phyloP scores from a whole-genome alignment of 2,888 invertebrate genomes.

The Drosophila siamana region DNA sequence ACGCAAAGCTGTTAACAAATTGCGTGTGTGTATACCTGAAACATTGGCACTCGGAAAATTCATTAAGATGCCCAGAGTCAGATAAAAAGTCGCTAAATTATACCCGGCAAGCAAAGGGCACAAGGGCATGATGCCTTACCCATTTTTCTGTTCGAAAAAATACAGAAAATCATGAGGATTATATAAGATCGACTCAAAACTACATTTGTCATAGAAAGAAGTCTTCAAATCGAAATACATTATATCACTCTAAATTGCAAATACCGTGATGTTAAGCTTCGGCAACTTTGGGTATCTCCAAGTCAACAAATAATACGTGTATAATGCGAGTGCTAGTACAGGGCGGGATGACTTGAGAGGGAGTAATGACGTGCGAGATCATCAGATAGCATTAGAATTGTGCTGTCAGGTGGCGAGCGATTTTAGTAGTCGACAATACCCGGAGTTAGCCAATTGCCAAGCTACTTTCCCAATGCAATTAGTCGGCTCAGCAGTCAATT shows the following conservation, averaged over 20 bases:
- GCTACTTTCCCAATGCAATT: slow-evolving; percentile 46
- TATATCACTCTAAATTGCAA: no score
- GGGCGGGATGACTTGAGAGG: neutral
- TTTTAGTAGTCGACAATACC: slow-evolving; percentile 38
- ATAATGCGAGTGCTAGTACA: neutral
- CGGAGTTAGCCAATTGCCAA: slow-evolving; percentile 32
- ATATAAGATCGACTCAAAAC: no score
- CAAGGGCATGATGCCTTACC: neutral
- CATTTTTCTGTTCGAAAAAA: no score
- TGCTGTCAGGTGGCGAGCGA: slow-evolving; percentile 41
- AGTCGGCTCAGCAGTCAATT: slow-evolving; percentile 43
- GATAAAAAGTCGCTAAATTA: slow-evolving; percentile 48
- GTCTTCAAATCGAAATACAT: no score
- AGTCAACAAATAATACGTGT: neutral
- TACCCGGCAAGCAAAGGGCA: slow-evolving; percentile 34
- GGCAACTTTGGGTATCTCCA: slow-evolving; percentile 42
- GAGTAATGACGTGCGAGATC: slow-evolving; percentile 64
- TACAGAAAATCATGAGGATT: no score
- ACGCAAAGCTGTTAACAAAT: slow-evolving; percentile 78
- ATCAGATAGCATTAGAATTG: slow-evolving; percentile 50
- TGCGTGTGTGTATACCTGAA: slow-evolving; percentile 41
- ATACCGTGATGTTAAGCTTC: slow-evolving; percentile 18
- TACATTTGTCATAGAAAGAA: no score
- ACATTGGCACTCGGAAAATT: slow-evolving; percentile 50
- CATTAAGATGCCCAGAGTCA: slow-evolving; percentile 65